Evolutionary conservation across 2,113 vertebrate species (phyloP), one percentile per base, ranked within the genome.

Genomic region (Xiphophorus couchianus): DNA sequence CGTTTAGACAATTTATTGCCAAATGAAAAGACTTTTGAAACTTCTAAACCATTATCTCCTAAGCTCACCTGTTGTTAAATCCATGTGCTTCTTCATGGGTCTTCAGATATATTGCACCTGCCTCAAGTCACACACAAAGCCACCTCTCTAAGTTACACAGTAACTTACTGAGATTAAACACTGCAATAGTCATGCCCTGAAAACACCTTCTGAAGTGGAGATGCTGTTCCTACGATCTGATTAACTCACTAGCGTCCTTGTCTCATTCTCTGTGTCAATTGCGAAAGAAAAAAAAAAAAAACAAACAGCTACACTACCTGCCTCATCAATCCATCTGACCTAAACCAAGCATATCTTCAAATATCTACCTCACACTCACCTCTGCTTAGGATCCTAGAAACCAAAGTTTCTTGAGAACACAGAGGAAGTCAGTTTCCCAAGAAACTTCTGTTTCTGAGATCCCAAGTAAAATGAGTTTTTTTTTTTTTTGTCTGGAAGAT

Each of bases 1-100:
- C 6, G 14, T 69, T 64, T 19, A 70, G 72, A 86, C 29, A 72
- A 68, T 58, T 62, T 31, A 39, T 6, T 35, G 33, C 13, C 6
- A 54, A 54, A 54, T 9, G 51, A 54, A 6, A 2, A 22, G 8
- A 22, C 19, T 54, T 54, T 54, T 25, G 15, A 48, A 54, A 54
- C 2, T 54, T 25, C 17, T n/a, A 48, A 5, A 48, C 17, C 19
- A 48, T 17, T 15, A 15, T 42, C 10, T 42, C 13, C 39, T 42
- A 42, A 42, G 15, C 13, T 42, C 12, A 42, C 39, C 48, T 54
- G 48, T 22, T 25, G 48, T 22, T 54, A 54, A 54, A 54, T 19
- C 5, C 48, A 22, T 22, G 48, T 9, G 48, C 9, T 51, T 48
- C 44, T 48, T 15, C 17, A 5, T 17, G 17, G 3, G 15, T 25